phyloP scores from a whole-genome alignment of 2,888 invertebrate species.

The Cephus spinipes region DNA sequence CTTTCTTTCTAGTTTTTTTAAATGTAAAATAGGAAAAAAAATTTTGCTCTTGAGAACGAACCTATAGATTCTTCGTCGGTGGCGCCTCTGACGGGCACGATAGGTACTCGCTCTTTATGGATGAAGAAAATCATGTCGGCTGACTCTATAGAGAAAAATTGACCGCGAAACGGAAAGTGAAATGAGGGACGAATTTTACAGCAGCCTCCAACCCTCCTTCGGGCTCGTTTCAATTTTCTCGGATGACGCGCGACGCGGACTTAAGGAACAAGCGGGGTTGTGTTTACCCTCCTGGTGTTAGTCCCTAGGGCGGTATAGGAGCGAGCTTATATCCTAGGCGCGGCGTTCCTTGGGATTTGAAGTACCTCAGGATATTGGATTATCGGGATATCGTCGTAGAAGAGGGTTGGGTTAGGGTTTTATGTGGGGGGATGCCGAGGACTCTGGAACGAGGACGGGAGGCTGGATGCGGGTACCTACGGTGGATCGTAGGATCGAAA shows the following conservation, averaged over 20 bases:
- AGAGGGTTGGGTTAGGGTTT: conserved; percentile 28
- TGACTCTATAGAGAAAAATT: not conserved
- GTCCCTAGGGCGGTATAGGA: not conserved
- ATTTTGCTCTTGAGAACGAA: not conserved
- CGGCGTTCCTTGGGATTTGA: conserved; percentile 36
- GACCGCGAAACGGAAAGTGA: not conserved
- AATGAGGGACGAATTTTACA: not conserved
- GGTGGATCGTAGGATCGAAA: not conserved
- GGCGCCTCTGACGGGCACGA: not conserved
- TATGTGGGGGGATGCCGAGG: conserved; percentile 18
- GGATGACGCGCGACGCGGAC: not conserved
- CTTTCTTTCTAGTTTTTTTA: not conserved
- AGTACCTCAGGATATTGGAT: conserved; percentile 53
- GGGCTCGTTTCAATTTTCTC: not conserved
- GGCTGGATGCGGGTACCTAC: not conserved
- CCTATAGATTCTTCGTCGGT: not conserved
- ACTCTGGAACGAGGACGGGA: conserved; percentile 10
- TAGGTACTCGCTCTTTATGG: not conserved
- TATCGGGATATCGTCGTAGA: conserved; percentile 48
- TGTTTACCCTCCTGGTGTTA: conserved; percentile 43
- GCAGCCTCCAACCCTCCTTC: not conserved
- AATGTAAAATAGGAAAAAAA: not conserved
- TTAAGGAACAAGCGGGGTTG: conserved; percentile 16
- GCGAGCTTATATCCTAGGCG: conserved; percentile 9
- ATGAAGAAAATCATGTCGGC: not conserved